A percentile compares a stretch with the other conserved stretches of the same genome.
These are phyloP conservation scores for Coreoperca whiteheadi DNA, from an alignment of 2,113 vertebrate species.

Conservation along the genomic window DNA sequence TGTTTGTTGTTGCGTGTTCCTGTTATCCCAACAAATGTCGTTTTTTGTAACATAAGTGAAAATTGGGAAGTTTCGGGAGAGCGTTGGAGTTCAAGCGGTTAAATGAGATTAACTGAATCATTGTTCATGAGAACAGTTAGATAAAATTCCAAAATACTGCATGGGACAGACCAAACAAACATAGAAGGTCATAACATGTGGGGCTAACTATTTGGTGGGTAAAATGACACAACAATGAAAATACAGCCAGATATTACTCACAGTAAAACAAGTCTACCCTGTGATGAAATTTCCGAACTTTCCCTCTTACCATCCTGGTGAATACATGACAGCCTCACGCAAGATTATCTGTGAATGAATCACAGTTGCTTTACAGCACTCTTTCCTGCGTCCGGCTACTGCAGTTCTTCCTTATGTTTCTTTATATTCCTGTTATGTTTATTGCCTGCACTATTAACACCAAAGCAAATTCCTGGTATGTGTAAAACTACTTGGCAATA, in stretches of 20 bases:
- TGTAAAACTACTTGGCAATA: too few species aligned
- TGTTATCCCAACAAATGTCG: background rate
- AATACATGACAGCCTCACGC: background rate
- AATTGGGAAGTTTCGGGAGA: conserved; percentile 9
- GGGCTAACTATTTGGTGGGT: background rate
- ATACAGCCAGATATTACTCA: conserved; percentile 29
- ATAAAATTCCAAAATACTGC: conserved; percentile 34
- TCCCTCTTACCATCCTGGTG: background rate
- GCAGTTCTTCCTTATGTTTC: too few species aligned
- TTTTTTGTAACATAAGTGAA: background rate
- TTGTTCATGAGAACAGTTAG: conserved; percentile 1
- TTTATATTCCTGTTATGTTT: too few species aligned
- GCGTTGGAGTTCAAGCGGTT: background rate
- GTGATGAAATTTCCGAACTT: conserved; percentile 47
- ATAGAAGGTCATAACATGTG: background rate
- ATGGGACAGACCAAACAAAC: conserved; percentile 18
- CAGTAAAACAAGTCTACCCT: background rate
- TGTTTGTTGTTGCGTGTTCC: background rate
- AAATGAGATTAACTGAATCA: background rate
- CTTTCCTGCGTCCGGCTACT: background rate
- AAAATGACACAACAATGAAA: conserved; percentile 27
- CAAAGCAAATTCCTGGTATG: too few species aligned
- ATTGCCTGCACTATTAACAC: too few species aligned
- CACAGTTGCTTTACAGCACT: background rate
- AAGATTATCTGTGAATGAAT: conserved; percentile 4